A percentile compares a stretch with the other conserved stretches of the same genome.
phyloP scores from a whole-genome alignment of 2,797 vertebrate genomes.

The Psittacula derbiana region DNA sequence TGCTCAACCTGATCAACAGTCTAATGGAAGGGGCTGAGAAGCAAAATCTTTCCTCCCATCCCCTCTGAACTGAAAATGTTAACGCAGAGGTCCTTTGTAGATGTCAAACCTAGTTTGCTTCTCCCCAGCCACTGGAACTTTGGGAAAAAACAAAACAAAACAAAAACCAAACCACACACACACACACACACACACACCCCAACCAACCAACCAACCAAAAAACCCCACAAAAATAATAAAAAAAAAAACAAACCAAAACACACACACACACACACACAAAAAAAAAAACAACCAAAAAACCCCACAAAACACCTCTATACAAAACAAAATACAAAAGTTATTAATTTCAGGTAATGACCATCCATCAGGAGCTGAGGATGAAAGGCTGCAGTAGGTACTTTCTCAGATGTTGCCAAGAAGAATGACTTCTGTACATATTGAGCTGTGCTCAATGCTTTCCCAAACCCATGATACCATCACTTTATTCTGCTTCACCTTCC shows the following conservation, averaged over 20 bases:
- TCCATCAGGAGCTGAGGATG: not conserved
- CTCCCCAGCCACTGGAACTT: not conserved
- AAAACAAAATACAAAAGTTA: not conserved
- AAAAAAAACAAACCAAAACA: too few species aligned
- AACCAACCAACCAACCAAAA: not conserved
- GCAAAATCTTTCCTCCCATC: not conserved
- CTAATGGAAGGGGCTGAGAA: not conserved
- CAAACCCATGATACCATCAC: not conserved
- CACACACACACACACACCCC: too few species aligned
- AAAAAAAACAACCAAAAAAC: rapidly evolving
- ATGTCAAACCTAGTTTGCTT: not conserved
- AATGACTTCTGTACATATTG: not conserved
- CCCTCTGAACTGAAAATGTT: not conserved
- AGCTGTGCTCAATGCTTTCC: not conserved
- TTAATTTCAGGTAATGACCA: not conserved
- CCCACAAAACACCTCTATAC: not conserved
- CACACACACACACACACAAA: not conserved
- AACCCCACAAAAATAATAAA: too few species aligned
- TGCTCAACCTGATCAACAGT: not conserved
- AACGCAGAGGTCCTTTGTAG: not conserved
- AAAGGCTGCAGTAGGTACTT: not conserved
- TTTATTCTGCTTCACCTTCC: not conserved
- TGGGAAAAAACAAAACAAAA: not conserved
- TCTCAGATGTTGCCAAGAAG: not conserved
- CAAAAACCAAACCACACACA: too few species aligned